Base-by-base conservation (phyloP, 2,113 vertebrate genomes). In the Salvelinus namaycush region DNA sequence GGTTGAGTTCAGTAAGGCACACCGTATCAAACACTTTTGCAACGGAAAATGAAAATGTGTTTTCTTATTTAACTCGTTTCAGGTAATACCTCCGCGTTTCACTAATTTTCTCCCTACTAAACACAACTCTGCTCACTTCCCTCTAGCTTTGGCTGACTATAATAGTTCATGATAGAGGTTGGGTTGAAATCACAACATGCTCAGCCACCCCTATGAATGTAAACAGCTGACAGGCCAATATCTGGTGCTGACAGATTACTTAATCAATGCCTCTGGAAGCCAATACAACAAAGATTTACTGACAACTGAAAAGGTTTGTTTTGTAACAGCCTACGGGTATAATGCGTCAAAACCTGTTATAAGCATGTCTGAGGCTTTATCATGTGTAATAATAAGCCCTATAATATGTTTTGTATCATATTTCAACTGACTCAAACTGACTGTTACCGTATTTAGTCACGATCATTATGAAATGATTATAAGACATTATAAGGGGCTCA, bases 141-240 rank as follows among this genome's bases (percentile, higher is more conserved):
- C 8, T 44, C 39, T 27, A 71, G 27, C 9, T 34, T 72, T 79
- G 66, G 57, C 59, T 60, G n/a, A 72, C 70, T 77, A 48, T 72
- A n/a, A 29, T 76, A 80, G 79, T 81, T 87, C 9, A 44, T 44
- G 73, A 70, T 68, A 18, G 39, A 22, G 14, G 59, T 16, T 54
- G 22, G 71, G 79, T 68, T 66, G 69, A 74, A 85, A 87, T 88
- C 83, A 83, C 74, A 84, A 76, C 87, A 88, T 68, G 48, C 85
- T 84, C 76, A 84, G 64, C 81, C 81, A 73, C 81, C 76, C 84
- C 84, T 86, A 82, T 65, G 12, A 20, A 75, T 14, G 18, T 65
- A 62, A 66, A 66, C 0, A 64, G 2, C 22, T 48, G 51, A 13
- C 62, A 74, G 64, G 70, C 75, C 60, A 14, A 22, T 68, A 59